Percentiles rank a stretch among this genome's conserved stretches.
phyloP scores from a whole-genome alignment of 2,113 vertebrate genomes.

The Cyphomyrus discorhynchus region DNA sequence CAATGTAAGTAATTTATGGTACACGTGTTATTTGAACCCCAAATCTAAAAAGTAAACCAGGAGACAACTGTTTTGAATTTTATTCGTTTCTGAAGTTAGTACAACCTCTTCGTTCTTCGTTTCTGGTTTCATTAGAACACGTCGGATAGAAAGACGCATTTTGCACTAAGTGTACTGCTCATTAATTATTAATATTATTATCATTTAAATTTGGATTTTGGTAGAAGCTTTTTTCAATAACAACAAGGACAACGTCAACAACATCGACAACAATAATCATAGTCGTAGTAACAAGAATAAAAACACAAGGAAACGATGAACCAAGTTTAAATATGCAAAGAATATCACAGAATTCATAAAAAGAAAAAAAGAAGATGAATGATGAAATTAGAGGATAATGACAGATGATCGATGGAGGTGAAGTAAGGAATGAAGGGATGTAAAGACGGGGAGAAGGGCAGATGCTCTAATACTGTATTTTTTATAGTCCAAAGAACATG shows the following conservation, averaged over 20 bases:
- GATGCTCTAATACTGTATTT: constrained; percentile 13
- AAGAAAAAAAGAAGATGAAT: constrained; percentile 47
- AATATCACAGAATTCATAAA: constrained; percentile 57
- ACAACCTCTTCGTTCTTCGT: constrained; percentile 55
- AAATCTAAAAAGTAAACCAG: constrained; percentile 55
- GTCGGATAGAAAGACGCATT: constrained; percentile 44
- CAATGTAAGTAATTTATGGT: constrained; percentile 50
- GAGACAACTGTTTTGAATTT: constrained; percentile 35
- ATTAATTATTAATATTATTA: constrained; percentile 34
- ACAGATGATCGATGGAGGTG: constrained; percentile 9
- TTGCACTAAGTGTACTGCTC: constrained; percentile 40
- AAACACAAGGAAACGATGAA: constrained; percentile 54
- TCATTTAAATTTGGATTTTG: constrained; percentile 54
- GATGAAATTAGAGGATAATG: constrained; percentile 25
- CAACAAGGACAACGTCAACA: constrained; percentile 53
- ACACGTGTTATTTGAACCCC: constrained; percentile 53
- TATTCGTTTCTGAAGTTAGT: constrained; percentile 53
- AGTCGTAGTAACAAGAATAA: constrained; percentile 48
- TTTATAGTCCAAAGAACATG: constrained; percentile 1
- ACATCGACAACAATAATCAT: constrained; percentile 53
- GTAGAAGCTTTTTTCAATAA: constrained; percentile 61
- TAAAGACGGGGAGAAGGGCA: neutral
- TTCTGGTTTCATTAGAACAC: constrained; percentile 41
- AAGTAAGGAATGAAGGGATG: neutral
- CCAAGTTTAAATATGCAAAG: constrained; percentile 63